phyloP scores from a whole-genome alignment of 1,140 invertebrate species.

The Hyposmocoma kahamanoa region DNA sequence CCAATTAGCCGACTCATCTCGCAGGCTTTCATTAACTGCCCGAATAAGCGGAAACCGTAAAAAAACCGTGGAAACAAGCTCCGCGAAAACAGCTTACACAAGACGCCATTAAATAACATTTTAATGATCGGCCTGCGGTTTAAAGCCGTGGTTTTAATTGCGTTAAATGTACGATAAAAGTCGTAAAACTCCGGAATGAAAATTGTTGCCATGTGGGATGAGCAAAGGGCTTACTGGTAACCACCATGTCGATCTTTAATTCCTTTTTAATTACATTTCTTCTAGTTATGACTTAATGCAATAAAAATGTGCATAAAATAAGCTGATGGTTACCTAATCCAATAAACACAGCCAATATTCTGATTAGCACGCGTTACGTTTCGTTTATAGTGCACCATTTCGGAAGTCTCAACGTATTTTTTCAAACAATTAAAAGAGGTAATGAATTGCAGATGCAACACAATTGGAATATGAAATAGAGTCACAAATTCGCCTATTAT shows the following conservation, averaged over 20 bases:
- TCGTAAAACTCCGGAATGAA: slow-evolving; percentile 8
- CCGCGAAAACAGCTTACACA: slow-evolving; percentile 32
- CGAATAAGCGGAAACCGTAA: slow-evolving; percentile 45
- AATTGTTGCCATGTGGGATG: not conserved
- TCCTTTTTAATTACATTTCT: too few species aligned
- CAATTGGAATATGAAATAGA: not conserved
- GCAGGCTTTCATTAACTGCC: slow-evolving; percentile 42
- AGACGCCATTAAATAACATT: slow-evolving; percentile 37
- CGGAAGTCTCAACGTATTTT: too few species aligned
- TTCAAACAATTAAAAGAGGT: too few species aligned
- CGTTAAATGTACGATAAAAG: slow-evolving; percentile 25
- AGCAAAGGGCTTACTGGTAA: too few species aligned
- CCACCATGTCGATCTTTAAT: too few species aligned
- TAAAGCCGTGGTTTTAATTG: slow-evolving; percentile 35
- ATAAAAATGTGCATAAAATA: too few species aligned
- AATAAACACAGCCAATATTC: too few species aligned
- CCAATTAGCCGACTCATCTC: slow-evolving; percentile 55
- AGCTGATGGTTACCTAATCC: too few species aligned
- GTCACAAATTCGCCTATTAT: too few species aligned
- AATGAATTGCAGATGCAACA: not conserved
- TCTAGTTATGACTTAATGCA: too few species aligned
- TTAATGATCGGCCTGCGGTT: slow-evolving; percentile 24
- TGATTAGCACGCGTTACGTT: too few species aligned
- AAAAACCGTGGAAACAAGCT: slow-evolving; percentile 28
- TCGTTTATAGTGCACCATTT: too few species aligned